A percentile compares a stretch with the other conserved stretches of the same genome.
These are phyloP conservation scores for Trichoplusia ni DNA, from an alignment of 1,140 invertebrate species.

Conservation along the genomic window DNA sequence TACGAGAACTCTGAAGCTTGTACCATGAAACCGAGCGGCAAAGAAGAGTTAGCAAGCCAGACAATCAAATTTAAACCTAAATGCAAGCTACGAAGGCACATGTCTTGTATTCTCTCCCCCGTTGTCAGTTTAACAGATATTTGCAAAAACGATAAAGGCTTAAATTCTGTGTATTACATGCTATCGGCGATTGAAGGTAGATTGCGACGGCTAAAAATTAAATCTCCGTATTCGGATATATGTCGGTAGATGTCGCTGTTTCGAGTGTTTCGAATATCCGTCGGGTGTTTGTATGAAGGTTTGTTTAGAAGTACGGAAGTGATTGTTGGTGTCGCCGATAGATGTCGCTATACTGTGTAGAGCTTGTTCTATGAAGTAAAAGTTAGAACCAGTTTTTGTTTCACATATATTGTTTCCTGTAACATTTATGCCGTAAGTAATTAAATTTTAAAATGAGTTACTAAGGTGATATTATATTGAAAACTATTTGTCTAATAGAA, in stretches of 20 bases:
- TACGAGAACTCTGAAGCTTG: conserved; percentile 43
- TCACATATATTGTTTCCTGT: no score
- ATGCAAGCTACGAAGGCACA: conserved; percentile 11
- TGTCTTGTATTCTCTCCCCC: conserved; percentile 41
- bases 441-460: no score
- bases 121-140: conserved; percentile 51
- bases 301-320: no score
- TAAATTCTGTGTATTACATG: conserved; percentile 62
- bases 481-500: neutral
- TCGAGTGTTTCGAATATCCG: conserved; percentile 6
- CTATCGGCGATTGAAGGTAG: conserved; percentile 67
- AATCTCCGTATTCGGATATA: conserved; percentile 33
- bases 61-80: conserved; percentile 31
- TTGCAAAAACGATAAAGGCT: conserved; percentile 51
- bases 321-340: no score
- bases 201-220: conserved; percentile 57
- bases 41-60: conserved; percentile 50
- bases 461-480: no score
- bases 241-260: conserved; percentile 29
- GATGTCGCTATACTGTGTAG: no score
- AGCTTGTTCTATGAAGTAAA: no score
- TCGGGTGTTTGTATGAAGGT: no score
- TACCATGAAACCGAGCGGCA: conserved; percentile 65
- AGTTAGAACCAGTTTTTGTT: no score
- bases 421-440: no score